Evolutionary conservation across 2,113 vertebrate genomes (phyloP).

Genomic region (Aplodontia rufa): DNA sequence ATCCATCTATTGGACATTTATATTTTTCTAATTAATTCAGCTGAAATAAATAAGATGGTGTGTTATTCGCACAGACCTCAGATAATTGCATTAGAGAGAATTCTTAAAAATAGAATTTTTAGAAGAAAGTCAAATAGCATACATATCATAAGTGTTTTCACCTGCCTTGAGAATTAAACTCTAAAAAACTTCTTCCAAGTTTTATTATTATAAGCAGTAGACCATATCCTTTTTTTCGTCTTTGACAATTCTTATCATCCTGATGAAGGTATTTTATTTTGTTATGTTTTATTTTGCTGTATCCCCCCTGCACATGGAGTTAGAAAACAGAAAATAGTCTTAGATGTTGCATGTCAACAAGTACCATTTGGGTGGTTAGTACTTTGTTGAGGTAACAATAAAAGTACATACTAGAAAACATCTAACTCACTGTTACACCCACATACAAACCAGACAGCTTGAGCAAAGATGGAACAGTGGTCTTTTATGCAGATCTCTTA

Average conservation of each 20-base stretch:
- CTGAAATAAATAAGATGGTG: background rate
- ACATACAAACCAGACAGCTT: background rate
- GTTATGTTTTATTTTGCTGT: no score
- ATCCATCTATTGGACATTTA: background rate
- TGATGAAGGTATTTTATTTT: background rate
- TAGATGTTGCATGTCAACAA: background rate
- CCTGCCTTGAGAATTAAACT: background rate
- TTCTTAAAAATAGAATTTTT: slow-evolving; percentile 20
- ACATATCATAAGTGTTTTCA: background rate
- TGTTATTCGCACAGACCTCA: background rate
- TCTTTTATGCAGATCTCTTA: background rate
- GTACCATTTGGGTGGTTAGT: background rate
- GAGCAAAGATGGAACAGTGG: background rate
- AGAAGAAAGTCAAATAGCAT: background rate
- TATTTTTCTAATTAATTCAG: background rate
- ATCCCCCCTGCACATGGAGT: background rate
- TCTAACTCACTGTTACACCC: background rate
- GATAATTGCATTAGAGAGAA: background rate
- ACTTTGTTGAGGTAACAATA: background rate
- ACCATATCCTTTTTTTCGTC: background rate
- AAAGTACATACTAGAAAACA: background rate
- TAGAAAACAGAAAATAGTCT: background rate
- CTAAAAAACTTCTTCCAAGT: background rate
- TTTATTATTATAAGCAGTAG: background rate
- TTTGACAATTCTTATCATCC: background rate